Base-by-base conservation (phyloP, 2,797 vertebrate genomes). In the Smutsia gigantea region DNA sequence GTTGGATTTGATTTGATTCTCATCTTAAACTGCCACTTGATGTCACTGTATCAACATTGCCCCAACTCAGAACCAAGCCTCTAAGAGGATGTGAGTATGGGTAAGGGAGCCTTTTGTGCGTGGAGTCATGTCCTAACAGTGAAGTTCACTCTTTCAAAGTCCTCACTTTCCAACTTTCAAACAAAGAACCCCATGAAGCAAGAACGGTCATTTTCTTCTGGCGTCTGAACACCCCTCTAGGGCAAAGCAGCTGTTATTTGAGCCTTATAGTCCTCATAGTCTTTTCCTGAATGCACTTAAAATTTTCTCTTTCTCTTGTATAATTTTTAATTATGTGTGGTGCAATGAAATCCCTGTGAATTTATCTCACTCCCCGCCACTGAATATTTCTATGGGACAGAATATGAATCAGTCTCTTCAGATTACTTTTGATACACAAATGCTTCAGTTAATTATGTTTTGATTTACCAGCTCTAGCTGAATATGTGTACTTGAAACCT, bases 361-460 rank as follows among this genome's bases (percentile, higher is more conserved):
- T 84, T 79, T 27, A 4, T 71, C 55, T 77, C 61, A 71, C 90
- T 92, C 93, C 42, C 49, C n/a, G 29, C 88, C 71, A 61, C 85
- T 29, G 49, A 92, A 74, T 81, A 95, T 94, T 83, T 74, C 12
- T 88, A 39, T 71, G 39, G 57, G 51, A 42, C 51, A 87, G 92
- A 95, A 82, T 82, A 87, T 57, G 53, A 95, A 89, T 94, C 55
- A 84, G 34, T 49, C 77, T 93, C 78, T 87, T 93, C 61, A 61
- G 71, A 85, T 90, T 72, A 74, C 31, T 87, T 94, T 90, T 77
- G 94, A 74, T 82, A 74, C 61, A 81, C 39, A 95, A 49, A 86
- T 87, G 85, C 59, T 96, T 79, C 46, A 1, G 63, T 78, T 94
- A 94, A 94, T 88, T 93, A 75, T 85, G 75, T 96, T 94, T 88